Evolutionary conservation across 2,888 invertebrate species (phyloP).

Genomic region (Melieria crassipennis): DNA sequence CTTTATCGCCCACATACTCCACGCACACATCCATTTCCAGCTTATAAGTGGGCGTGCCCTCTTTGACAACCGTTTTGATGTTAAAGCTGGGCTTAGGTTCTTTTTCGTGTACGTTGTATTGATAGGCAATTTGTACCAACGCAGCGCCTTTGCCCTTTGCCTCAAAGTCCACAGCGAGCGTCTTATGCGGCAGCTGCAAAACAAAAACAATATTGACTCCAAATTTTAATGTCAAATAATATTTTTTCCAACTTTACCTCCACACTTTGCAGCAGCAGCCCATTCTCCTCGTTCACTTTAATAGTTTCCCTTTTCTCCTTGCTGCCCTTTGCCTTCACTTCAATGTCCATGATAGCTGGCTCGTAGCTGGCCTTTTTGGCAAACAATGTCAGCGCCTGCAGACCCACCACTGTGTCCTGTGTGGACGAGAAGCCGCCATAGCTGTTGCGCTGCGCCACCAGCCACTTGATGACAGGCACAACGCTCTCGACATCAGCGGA

Average conservation of each 20-base stretch:
- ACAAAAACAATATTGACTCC: neutral
- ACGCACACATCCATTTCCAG: slow-evolving; percentile 84
- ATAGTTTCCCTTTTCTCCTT: slow-evolving; percentile 65
- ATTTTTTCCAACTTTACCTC: slow-evolving; percentile 66
- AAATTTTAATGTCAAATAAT: neutral
- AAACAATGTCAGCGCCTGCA: slow-evolving; percentile 72
- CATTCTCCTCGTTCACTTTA: slow-evolving; percentile 78
- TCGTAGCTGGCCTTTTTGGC: slow-evolving; percentile 66
- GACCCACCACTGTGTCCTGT: slow-evolving; percentile 80
- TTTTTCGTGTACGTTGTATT: slow-evolving; percentile 86
- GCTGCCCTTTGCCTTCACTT: slow-evolving; percentile 66
- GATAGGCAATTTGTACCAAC: slow-evolving; percentile 80
- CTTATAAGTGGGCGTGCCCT: slow-evolving; percentile 78
- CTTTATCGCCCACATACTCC: slow-evolving; percentile 69
- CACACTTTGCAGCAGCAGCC: slow-evolving; percentile 82
- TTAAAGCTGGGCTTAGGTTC: slow-evolving; percentile 88
- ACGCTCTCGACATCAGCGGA: slow-evolving; percentile 51
- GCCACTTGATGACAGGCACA: slow-evolving; percentile 74
- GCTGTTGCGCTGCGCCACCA: slow-evolving; percentile 75
- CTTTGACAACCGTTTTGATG: slow-evolving; percentile 84
- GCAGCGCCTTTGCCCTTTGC: slow-evolving; percentile 85
- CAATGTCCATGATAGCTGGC: slow-evolving; percentile 69
- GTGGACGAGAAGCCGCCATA: slow-evolving; percentile 81
- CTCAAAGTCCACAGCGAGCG: slow-evolving; percentile 75
- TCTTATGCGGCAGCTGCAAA: slow-evolving; percentile 59